Percentiles rank a stretch among this genome's conserved stretches.
phyloP scores from a whole-genome alignment of 2,888 invertebrate species.

The Harpalus rubripes region DNA sequence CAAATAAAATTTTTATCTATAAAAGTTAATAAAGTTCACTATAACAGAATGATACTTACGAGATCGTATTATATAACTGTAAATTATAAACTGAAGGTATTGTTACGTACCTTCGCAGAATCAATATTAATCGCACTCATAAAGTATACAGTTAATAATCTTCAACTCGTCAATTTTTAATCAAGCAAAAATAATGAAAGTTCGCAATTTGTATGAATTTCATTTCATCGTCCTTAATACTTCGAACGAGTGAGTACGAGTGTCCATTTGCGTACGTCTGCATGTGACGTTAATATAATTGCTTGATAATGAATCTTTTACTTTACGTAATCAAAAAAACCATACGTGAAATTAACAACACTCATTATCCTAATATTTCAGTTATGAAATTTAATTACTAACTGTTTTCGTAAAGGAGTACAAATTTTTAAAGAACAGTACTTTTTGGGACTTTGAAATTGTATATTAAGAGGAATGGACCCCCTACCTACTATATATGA shows the following conservation, averaged over 20 bases:
- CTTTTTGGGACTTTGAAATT: no score
- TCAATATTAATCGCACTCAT: slow-evolving; percentile 29
- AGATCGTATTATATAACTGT: background rate
- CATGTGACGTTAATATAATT: slow-evolving; percentile 59
- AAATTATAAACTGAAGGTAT: background rate
- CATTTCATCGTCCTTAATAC: slow-evolving; percentile 15
- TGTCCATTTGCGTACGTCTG: slow-evolving; percentile 45
- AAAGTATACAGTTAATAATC: slow-evolving; percentile 27
- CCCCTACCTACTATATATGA: no score
- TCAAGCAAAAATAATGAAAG: slow-evolving; percentile 37
- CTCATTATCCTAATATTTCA: slow-evolving; percentile 15
- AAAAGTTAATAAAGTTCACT: background rate
- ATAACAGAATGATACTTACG: no score
- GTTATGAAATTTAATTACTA: no score
- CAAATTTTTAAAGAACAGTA: no score
- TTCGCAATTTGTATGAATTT: slow-evolving; percentile 14
- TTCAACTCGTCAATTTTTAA: slow-evolving; percentile 31
- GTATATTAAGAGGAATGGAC: no score
- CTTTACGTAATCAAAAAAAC: slow-evolving; percentile 20
- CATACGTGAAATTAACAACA: slow-evolving; percentile 16
- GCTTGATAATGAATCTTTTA: slow-evolving; percentile 35
- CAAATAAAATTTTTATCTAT: background rate
- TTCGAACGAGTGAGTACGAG: slow-evolving; percentile 8
- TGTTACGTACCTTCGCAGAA: background rate
- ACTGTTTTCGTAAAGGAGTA: no score